A percentile compares a stretch with the other conserved stretches of the same genome.
Evolutionary conservation across 2,888 invertebrate genomes (phyloP).

Genomic region (Drosophila cognata): DNA sequence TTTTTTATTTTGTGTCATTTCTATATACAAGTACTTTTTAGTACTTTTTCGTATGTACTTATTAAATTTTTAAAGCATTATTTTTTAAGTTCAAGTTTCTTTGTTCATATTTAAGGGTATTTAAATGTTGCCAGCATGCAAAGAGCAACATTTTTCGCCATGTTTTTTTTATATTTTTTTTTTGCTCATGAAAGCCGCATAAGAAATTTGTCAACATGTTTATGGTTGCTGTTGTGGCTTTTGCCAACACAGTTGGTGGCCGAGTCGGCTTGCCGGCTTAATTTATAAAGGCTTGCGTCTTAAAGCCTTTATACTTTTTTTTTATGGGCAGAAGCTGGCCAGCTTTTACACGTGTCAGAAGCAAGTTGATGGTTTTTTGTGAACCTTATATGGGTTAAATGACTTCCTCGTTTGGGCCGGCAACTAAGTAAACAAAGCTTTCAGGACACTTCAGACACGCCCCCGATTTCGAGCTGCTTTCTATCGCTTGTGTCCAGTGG

Average conservation of each 20-base stretch:
- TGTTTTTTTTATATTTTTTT: conserved; percentile 17
- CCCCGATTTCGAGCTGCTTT: conserved; percentile 5
- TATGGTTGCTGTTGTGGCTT: conserved; percentile 41
- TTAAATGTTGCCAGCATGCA: background rate
- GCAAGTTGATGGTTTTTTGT: conserved; percentile 33
- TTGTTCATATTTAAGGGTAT: conserved; percentile 11
- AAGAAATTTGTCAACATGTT: conserved; percentile 70
- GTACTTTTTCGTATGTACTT: background rate
- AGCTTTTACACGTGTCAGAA: conserved; percentile 36
- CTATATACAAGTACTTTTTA: background rate
- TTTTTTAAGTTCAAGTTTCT: background rate
- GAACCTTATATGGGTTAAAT: conserved; percentile 69
- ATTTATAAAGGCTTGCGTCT: conserved; percentile 46
- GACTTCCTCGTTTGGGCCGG: conserved; percentile 66
- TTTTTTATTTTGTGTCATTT: background rate
- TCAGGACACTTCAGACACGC: conserved; percentile 47
- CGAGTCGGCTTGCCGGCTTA: conserved; percentile 48
- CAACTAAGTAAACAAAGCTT: conserved; percentile 52
- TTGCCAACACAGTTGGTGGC: conserved; percentile 33
- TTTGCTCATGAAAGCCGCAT: conserved; percentile 29
- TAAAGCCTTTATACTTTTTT: conserved; percentile 23
- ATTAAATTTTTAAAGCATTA: background rate
- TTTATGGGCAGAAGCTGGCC: conserved; percentile 13
- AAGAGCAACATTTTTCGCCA: background rate
- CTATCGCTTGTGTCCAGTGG: conserved; percentile 43